Evolutionary conservation across 2,113 vertebrate species (phyloP).

Genomic region (Albula goreensis): DNA sequence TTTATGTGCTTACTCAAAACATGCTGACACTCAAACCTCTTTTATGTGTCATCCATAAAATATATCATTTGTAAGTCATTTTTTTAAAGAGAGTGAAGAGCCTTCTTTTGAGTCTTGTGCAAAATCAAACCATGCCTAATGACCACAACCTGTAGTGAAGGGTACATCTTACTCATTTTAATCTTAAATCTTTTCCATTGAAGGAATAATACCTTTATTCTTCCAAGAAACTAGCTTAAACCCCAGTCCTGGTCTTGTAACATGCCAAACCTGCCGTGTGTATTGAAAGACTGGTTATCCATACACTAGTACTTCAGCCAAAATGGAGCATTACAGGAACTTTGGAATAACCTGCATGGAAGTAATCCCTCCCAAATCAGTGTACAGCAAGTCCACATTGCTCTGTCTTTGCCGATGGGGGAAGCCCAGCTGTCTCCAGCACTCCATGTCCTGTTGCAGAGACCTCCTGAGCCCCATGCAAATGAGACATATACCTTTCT

Average conservation of each 20-base stretch:
- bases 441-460: neutral
- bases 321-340: neutral
- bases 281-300: too few relatives aligned
- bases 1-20: too few relatives aligned
- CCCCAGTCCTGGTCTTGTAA: too few relatives aligned
- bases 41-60: too few relatives aligned
- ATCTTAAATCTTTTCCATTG: neutral
- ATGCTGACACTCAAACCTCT: too few relatives aligned
- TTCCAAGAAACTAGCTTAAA: neutral
- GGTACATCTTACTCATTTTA: too few relatives aligned
- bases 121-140: too few relatives aligned
- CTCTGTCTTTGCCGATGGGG: slow-evolving; percentile 15
- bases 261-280: too few relatives aligned
- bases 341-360: neutral
- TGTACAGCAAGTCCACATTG: slow-evolving; percentile 20
- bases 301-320: neutral
- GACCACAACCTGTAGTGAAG: too few relatives aligned
- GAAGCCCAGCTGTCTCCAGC: slow-evolving; percentile 21
- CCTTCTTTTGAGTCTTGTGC: too few relatives aligned
- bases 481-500: slow-evolving; percentile 39
- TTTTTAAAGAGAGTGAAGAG: too few relatives aligned
- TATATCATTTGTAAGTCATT: too few relatives aligned
- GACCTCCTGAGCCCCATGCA: slow-evolving; percentile 30
- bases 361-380: neutral
- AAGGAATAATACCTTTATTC: neutral